Evolutionary conservation across 2,797 vertebrate species (phyloP), one percentile per base, ranked within the genome.

Genomic region (Enteromius unitaeniatus): DNA sequence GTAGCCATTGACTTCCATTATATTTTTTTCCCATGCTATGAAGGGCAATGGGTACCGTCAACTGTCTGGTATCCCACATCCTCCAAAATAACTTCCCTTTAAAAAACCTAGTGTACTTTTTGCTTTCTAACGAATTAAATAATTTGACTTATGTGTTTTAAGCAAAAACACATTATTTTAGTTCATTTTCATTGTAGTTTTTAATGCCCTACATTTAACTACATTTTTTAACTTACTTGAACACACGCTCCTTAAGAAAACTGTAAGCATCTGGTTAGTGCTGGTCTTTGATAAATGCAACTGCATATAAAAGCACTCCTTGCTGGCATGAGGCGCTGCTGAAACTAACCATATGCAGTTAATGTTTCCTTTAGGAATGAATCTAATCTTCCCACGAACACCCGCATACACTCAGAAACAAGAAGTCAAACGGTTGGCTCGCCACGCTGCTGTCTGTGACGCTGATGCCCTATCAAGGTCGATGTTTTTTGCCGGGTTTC

Each of bases 401-500:
- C 45, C 51, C 37, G 37, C 81, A 64, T 55, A 75, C 60, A 55
- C 72, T 62, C 74, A 45, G 21, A 60, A 26, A 79, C 60, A 70
- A 78, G 55, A 70, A 70, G 65, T 72, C 34, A 81, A 70, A n/a
- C 15, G 51, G n/a, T 21, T 45, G 8, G 21, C 82, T 81, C 37
- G 10, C 37, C 53, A 51, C n/a, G 34, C 64, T 64, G 55, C 80
- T 17, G 42, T 64, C 42, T 51, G 70, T 73, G 58, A 77, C 5
- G 51, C n/a, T 68, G 65, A 78, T 49, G 65, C 28, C 40, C 53
- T 37, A 84, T 78, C 75, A 78, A 78, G 75, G 75, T 78, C 75
- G 28, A 72, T 34, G 40, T 62, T 70, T 60, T 58, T 83, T 51
- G 0, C 40, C 1, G 7, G 9, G 70, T 34, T 83, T 69, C 65